Conservation (phyloP, 2,888 invertebrate species). For the Himalopsyche kuldschensis region DNA sequence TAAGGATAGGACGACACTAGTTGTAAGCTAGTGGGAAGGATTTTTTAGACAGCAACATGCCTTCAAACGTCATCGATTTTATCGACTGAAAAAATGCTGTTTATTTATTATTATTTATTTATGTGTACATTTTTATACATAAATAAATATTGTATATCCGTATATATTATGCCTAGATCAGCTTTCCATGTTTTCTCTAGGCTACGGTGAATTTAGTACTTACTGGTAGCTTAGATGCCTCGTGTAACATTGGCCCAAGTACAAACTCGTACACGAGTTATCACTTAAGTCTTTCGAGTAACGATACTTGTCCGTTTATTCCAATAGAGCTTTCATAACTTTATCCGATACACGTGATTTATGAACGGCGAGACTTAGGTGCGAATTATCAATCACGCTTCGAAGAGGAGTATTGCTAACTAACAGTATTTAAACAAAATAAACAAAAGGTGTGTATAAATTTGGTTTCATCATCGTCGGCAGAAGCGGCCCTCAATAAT, state of each 20-base stretch:
- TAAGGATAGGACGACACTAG: too few relatives aligned
- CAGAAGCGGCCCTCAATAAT: too few relatives aligned
- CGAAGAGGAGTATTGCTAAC: background rate
- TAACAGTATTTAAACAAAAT: background rate
- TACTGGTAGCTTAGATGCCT: background rate
- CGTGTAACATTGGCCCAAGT: background rate
- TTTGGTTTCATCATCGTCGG: too few relatives aligned
- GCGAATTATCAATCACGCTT: constrained; percentile 8
- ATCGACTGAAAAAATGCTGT: too few relatives aligned
- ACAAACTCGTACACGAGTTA: constrained; percentile 26
- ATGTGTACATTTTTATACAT: too few relatives aligned
- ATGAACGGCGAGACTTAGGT: background rate
- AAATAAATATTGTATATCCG: too few relatives aligned
- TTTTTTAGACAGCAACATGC: too few relatives aligned
- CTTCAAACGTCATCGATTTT: too few relatives aligned
- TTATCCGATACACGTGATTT: constrained; percentile 21
- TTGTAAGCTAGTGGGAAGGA: too few relatives aligned
- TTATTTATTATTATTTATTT: too few relatives aligned
- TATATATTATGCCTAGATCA: too few relatives aligned
- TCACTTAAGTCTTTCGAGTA: constrained; percentile 14
- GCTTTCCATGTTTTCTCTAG: background rate
- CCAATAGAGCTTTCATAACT: constrained; percentile 27
- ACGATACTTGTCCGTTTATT: constrained; percentile 23
- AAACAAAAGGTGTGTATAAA: too few relatives aligned
- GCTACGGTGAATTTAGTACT: background rate